phyloP scores from a whole-genome alignment of 2,888 invertebrate species.

The Hylaea fasciaria region DNA sequence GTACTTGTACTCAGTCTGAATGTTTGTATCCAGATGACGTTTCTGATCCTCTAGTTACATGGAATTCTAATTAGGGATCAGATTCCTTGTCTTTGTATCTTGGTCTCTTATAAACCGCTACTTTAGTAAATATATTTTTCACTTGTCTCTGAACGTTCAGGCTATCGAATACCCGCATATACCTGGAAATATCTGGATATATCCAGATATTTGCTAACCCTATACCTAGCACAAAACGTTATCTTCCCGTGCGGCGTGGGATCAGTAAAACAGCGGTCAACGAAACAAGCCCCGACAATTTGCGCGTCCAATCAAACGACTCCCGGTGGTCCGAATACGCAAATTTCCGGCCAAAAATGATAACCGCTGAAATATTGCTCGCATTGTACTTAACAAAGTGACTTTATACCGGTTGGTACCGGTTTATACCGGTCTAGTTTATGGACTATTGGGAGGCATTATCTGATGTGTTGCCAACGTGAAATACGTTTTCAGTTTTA shows the following conservation, averaged over 20 bases:
- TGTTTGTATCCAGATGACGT: no score
- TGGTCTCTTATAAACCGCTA: no score
- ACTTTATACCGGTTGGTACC: constrained; percentile 51
- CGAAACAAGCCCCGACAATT: constrained; percentile 58
- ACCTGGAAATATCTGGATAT: no score
- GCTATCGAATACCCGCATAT: no score
- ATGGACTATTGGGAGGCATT: constrained; percentile 64
- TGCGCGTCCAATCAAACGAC: constrained; percentile 66
- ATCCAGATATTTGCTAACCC: no score
- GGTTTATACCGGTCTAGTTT: constrained; percentile 50
- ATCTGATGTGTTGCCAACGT: constrained; percentile 58
- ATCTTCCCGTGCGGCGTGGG: constrained; percentile 20
- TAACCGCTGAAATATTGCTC: constrained; percentile 66
- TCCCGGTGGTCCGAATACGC: constrained; percentile 63
- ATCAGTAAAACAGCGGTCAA: constrained; percentile 49
- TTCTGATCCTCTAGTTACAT: no score
- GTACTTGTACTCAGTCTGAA: no score
- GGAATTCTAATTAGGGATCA: no score
- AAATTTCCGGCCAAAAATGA: constrained; percentile 74
- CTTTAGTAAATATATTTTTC: constrained; percentile 10
- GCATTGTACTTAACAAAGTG: constrained; percentile 61
- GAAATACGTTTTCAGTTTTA: constrained; percentile 52
- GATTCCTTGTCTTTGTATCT: no score
- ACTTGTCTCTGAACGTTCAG: no score
- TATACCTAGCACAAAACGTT: constrained; percentile 1